These are phyloP conservation scores for Chiloscyllium plagiosum DNA, from an alignment of 2,113 vertebrate species.

Conservation along the genomic window DNA sequence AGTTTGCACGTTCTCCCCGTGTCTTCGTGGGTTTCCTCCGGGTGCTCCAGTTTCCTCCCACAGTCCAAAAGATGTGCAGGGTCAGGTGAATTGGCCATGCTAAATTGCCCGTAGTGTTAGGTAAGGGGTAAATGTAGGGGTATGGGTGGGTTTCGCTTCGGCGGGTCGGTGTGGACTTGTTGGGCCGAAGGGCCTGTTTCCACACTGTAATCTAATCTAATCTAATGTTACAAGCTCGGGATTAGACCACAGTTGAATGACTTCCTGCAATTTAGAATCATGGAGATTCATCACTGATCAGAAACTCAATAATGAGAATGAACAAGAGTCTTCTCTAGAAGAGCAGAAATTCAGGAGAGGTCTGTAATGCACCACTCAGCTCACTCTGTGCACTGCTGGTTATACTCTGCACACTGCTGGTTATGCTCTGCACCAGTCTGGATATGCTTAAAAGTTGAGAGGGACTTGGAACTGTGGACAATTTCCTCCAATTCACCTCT, in stretches of 20 bases:
- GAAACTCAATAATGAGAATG: neutral
- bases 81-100: no score
- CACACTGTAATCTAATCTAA: no score
- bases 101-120: no score
- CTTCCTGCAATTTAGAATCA: neutral
- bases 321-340: neutral
- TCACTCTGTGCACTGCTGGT: neutral
- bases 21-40: no score
- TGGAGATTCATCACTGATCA: neutral
- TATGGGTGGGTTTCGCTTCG: no score
- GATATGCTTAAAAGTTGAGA: neutral
- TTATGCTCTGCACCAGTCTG: neutral
- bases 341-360: neutral
- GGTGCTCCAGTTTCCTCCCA: no score
- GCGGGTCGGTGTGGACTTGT: no score
- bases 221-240: neutral
- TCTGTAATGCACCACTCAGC: neutral
- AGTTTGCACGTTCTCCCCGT: no score
- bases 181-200: no score
- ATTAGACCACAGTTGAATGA: no score
- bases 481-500: neutral
- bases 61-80: no score
- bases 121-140: no score
- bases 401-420: neutral
- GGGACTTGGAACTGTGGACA: neutral